Percentiles rank a stretch among this genome's conserved stretches.
These are phyloP conservation scores for Agrochola macilenta DNA, from an alignment of 2,888 invertebrate species.

Conservation along the genomic window DNA sequence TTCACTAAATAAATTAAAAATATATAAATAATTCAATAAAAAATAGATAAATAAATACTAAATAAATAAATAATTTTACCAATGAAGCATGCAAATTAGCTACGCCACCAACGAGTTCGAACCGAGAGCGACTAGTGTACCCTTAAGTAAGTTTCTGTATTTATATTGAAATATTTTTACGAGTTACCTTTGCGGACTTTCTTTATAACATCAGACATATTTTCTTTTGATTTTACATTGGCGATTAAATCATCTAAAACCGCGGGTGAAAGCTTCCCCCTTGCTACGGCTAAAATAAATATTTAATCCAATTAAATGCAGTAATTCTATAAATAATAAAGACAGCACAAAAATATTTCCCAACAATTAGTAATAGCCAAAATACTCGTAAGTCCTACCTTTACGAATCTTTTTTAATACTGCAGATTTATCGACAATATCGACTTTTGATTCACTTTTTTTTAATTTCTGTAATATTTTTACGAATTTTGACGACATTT, in stretches of 20 bases:
- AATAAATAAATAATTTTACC: too few species aligned
- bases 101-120: too few species aligned
- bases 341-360: too few species aligned
- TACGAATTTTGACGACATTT: not conserved
- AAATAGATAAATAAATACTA: too few species aligned
- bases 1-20: too few species aligned
- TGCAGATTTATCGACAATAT: conserved; percentile 17
- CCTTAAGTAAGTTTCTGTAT: too few species aligned
- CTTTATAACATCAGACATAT: not conserved
- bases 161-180: not conserved
- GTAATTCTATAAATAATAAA: not conserved
- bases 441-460: not conserved
- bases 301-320: not conserved
- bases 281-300: conserved; percentile 40
- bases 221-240: conserved; percentile 37
- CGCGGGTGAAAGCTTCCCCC: conserved; percentile 42
- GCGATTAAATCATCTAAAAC: conserved; percentile 41
- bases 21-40: too few species aligned
- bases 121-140: too few species aligned
- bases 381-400: conserved; percentile 22
- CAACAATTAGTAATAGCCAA: not conserved
- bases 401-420: conserved; percentile 47
- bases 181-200: conserved; percentile 40
- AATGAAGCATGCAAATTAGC: too few species aligned
- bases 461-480: not conserved